Conservation (phyloP, 1,140 invertebrate genomes). For the Caenorhabditis briggsae region DNA sequence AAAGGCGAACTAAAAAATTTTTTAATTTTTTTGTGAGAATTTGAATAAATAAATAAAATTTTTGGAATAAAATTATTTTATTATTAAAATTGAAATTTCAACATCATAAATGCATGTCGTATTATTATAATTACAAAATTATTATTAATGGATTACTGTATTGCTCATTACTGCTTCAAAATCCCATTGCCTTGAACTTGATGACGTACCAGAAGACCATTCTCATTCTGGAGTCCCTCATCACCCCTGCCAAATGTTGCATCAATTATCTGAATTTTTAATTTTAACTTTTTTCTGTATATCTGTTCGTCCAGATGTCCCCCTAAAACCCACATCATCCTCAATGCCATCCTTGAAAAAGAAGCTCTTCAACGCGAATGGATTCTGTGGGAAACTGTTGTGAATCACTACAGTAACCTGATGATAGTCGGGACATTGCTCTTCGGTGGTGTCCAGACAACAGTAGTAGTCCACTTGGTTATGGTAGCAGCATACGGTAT, state of each 20-base stretch:
- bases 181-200: slow-evolving; percentile 45
- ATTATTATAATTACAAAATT: background rate
- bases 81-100: background rate
- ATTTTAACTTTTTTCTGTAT: background rate
- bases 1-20: slow-evolving; percentile 6
- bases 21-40: background rate
- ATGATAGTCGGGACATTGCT: slow-evolving; percentile 46
- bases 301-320: background rate
- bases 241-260: slow-evolving; percentile 34
- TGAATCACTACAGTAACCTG: slow-evolving; percentile 77
- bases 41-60: background rate
- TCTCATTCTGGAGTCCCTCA: slow-evolving; percentile 56
- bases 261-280: slow-evolving; percentile 54
- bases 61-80: background rate
- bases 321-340: slow-evolving; percentile 66
- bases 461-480: slow-evolving; percentile 78
- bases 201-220: slow-evolving; percentile 63
- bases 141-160: background rate
- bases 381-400: slow-evolving; percentile 75
- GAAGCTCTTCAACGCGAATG: slow-evolving; percentile 73
- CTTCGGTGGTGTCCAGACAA: slow-evolving; percentile 72
- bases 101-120: slow-evolving; percentile 26
- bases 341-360: slow-evolving; percentile 77
- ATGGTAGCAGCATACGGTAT: slow-evolving; percentile 76
- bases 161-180: slow-evolving; percentile 3